A percentile compares a stretch with the other conserved stretches of the same genome.
Evolutionary conservation across 1,140 invertebrate genomes (phyloP).

Genomic region (Leptinotarsa undecemlineata): DNA sequence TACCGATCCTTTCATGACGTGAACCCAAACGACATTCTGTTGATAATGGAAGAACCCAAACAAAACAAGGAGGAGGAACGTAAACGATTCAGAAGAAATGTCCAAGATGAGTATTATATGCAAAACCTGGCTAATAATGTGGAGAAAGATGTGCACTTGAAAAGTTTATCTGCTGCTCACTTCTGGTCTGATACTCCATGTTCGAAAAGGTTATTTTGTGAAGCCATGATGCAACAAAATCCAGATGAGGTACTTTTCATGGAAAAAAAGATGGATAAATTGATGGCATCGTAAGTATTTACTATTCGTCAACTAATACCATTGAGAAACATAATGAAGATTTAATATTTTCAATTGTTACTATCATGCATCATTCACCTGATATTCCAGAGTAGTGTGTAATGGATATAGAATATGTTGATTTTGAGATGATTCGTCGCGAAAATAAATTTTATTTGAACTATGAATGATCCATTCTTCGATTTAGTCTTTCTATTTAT

Average conservation of each 20-base stretch:
- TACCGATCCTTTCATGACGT: constrained; percentile 59
- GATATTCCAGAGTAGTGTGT: no score
- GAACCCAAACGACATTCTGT: constrained; percentile 47
- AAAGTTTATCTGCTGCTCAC: constrained; percentile 60
- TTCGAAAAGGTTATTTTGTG: constrained; percentile 75
- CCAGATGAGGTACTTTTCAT: constrained; percentile 69
- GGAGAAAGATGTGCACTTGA: constrained; percentile 59
- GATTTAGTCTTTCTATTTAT: no score
- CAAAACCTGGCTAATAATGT: constrained; percentile 53
- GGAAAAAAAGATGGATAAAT: constrained; percentile 77
- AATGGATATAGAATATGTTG: no score
- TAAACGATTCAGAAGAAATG: constrained; percentile 57
- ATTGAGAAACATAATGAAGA: no score
- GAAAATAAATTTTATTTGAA: no score
- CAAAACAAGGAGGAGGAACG: constrained; percentile 28
- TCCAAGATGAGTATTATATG: constrained; percentile 54
- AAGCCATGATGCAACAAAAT: constrained; percentile 68
- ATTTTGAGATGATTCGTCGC: no score
- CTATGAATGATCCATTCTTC: no score
- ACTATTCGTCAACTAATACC: no score
- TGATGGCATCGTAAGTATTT: constrained; percentile 72
- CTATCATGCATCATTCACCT: no score
- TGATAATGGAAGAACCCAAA: constrained; percentile 46
- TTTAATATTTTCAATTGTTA: no score
- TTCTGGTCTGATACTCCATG: constrained; percentile 75